Base-by-base conservation (phyloP, 2,888 invertebrate species). In the Boloria selene region DNA sequence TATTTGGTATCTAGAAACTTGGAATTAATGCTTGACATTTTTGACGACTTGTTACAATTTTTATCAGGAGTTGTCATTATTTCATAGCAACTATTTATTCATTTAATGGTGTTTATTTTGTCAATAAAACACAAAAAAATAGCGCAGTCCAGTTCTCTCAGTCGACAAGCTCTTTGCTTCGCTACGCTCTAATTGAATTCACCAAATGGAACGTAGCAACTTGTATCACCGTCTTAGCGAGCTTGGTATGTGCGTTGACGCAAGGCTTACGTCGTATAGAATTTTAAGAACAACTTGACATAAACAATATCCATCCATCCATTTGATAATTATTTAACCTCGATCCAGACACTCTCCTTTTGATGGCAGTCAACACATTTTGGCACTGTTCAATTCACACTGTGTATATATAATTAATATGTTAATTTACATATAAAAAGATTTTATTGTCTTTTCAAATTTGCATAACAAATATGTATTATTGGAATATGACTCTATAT, bases 131-230 rank as follows among this genome's bases (percentile, higher is more conserved):
- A n/a, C 10, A 22, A 45, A 58, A 18, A 51, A 58, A 52, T 18
- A 17, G 47, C 31, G 52, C 51, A 53, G 47, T 52, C 16, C 49
- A 47, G 17, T 63, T 51, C n/a, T 52, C 53, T 22, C n/a, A 63
- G 49, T 56, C 26, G 53, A 45, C 63, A 62, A 59, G 47, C 60
- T 59, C 58, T 56, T 58, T 63, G 61, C 52, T 63, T 66, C 64
- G 71, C 66, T 55, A 66, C 67, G 72, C 69, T 72, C 72, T 71
- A 68, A 69, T 72, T 72, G 64, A 64, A 66, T 62, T 67, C 54
- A 61, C 68, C 64, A 68, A 70, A 72, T 69, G 61, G 64, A 66
- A 68, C 64, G 67, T 66, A 65, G 60, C 64, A 60, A 47, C 65
- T 69, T 60, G 70, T 69, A 67, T 65, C 69, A 61, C 61, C 59